These are phyloP conservation scores for Clarias magur DNA, from an alignment of 2,113 vertebrate species.

Conservation along the genomic window DNA sequence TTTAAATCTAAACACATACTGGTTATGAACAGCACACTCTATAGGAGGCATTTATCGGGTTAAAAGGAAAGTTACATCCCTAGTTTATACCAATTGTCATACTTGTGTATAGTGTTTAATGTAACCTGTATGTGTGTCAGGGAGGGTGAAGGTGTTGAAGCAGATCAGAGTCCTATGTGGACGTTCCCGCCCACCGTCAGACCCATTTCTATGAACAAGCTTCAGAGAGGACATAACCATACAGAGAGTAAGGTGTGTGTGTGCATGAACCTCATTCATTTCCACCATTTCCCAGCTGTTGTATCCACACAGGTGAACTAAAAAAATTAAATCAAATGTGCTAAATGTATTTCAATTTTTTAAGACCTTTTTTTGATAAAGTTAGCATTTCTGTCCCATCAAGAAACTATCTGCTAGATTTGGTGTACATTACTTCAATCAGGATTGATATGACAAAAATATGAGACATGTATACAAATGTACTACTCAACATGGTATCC, in stretches of 20 bases:
- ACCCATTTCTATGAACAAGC: constrained; percentile 82
- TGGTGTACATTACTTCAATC: neutral
- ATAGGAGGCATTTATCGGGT: too few species aligned
- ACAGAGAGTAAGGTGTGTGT: constrained; percentile 77
- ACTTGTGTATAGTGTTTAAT: neutral
- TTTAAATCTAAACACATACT: too few species aligned
- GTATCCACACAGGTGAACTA: neutral
- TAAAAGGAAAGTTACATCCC: too few species aligned
- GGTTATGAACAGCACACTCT: too few species aligned
- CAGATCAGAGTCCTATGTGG: constrained; percentile 88
- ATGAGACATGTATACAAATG: too few species aligned
- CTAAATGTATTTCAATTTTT: too few species aligned
- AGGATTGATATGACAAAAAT: neutral
- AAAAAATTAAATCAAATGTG: too few species aligned
- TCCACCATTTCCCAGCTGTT: neutral
- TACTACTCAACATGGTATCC: too few species aligned
- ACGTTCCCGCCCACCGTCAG: constrained; percentile 94
- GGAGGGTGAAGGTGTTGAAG: constrained; percentile 86
- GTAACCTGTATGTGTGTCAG: constrained; percentile 61
- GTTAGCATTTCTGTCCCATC: neutral
- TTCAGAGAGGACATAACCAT: constrained; percentile 84
- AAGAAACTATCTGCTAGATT: neutral
- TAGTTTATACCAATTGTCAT: too few species aligned
- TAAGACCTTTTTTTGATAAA: neutral
- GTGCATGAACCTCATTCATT: neutral